Evolutionary conservation across 2,113 vertebrate genomes (phyloP).

Genomic region (Garra rufa): DNA sequence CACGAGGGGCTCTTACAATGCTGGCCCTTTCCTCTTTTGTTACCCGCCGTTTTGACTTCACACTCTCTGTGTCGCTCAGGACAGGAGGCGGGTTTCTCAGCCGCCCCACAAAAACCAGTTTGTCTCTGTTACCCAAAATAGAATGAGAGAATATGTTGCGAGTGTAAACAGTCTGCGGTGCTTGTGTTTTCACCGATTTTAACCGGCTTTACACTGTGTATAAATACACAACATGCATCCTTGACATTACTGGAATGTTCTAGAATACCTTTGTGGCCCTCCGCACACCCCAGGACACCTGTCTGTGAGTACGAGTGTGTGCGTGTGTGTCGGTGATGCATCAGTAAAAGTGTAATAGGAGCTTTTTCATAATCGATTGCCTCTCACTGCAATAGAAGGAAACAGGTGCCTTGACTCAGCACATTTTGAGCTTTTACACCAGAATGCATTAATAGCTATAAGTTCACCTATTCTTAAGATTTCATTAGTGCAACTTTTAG

Average conservation of each 20-base stretch:
- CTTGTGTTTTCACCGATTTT: constrained; percentile 23
- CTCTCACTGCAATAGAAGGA: constrained; percentile 24
- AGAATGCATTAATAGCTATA: background rate
- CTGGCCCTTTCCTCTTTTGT: constrained; percentile 40
- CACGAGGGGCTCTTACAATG: constrained; percentile 38
- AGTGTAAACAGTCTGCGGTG: constrained; percentile 35
- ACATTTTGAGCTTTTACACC: constrained; percentile 32
- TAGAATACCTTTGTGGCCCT: constrained; percentile 10
- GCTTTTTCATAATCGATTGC: constrained; percentile 48
- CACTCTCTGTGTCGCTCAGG: constrained; percentile 17
- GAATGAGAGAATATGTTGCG: constrained; percentile 19
- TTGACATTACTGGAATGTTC: constrained; percentile 44
- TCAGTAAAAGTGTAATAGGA: constrained; percentile 43
- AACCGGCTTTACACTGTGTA: constrained; percentile 25
- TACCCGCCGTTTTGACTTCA: constrained; percentile 27
- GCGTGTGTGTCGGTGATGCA: constrained; percentile 11
- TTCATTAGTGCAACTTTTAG: background rate
- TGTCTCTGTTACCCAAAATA: constrained; percentile 21
- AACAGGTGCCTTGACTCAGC: constrained; percentile 46
- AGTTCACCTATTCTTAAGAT: background rate
- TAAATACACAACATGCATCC: constrained; percentile 29
- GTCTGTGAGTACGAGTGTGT: constrained; percentile 28
- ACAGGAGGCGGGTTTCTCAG: constrained; percentile 15
- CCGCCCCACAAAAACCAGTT: constrained; percentile 40
- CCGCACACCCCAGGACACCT: constrained; percentile 1